Percentiles rank a stretch among this genome's conserved stretches.
Conservation (phyloP, 2,797 vertebrate genomes). For the Falco peregrinus region DNA sequence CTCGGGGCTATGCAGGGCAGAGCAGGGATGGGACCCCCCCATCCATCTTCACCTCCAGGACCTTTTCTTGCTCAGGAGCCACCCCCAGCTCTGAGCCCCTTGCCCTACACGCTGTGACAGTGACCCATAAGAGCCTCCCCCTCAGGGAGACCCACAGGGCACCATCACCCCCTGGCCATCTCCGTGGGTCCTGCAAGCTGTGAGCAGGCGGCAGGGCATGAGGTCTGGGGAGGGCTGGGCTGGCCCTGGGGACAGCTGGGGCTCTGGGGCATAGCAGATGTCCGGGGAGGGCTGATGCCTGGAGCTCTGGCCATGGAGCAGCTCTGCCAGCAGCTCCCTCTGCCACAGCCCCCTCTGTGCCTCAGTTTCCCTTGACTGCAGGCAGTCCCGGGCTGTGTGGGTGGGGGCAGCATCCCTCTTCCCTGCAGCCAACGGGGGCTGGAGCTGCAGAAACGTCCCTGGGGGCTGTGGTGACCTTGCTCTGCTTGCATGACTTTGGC, state of each 20-base stretch:
- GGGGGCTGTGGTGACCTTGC: neutral
- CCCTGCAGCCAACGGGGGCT: neutral
- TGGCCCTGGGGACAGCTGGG: neutral
- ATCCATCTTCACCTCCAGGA: neutral
- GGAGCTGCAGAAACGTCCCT: fast-evolving
- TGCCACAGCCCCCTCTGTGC: neutral
- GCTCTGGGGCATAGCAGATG: neutral
- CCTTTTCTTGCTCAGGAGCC: neutral
- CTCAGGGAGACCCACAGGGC: neutral
- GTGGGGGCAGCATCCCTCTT: neutral
- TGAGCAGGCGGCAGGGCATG: neutral
- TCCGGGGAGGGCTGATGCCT: neutral
- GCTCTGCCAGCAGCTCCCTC: neutral
- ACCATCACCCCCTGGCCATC: neutral
- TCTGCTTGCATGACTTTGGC: neutral
- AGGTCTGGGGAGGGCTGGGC: neutral
- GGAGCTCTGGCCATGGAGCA: neutral
- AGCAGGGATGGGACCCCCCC: neutral
- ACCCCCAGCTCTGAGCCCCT: neutral
- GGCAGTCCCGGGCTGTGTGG: neutral
- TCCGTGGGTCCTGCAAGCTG: neutral
- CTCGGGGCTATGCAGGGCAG: fast-evolving
- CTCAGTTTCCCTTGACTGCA: neutral
- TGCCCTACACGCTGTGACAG: fast-evolving
- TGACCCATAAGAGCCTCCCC: neutral